phyloP scores from a whole-genome alignment of 2,888 invertebrate species.

The Resseliella maxima region DNA sequence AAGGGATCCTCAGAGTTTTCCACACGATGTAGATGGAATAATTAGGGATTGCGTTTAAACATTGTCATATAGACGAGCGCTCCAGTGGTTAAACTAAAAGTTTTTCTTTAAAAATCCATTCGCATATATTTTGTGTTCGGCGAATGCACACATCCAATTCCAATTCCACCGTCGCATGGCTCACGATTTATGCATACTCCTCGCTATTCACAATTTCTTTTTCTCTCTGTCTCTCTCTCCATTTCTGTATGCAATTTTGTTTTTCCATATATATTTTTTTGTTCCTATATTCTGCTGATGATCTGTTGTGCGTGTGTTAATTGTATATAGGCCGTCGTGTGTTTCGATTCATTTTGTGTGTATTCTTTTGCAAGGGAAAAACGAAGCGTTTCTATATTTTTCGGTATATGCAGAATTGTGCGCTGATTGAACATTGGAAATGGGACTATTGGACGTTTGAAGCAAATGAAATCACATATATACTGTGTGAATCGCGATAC shows the following conservation, averaged over 20 bases:
- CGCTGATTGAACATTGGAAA: neutral
- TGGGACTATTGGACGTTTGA: neutral
- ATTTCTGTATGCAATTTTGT: neutral
- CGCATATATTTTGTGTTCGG: conserved; percentile 26
- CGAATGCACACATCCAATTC: conserved; percentile 24
- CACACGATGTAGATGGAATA: neutral
- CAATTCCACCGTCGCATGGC: conserved; percentile 12
- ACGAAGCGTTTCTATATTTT: neutral
- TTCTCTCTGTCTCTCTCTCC: neutral
- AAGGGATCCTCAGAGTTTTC: neutral
- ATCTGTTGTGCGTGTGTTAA: conserved; percentile 48
- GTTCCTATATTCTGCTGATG: neutral
- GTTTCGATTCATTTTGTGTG: neutral
- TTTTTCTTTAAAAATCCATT: conserved; percentile 13
- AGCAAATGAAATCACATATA: neutral
- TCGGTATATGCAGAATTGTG: neutral
- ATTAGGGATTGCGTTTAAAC: conserved; percentile 41
- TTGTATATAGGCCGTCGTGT: conserved; percentile 31
- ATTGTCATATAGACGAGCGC: conserved; percentile 17
- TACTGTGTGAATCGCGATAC: neutral
- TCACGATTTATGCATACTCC: conserved; percentile 8
- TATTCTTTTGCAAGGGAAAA: neutral
- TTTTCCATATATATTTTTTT: neutral
- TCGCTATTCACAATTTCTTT: neutral
- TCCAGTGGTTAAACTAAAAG: conserved; percentile 43